A percentile compares a stretch with the other conserved stretches of the same genome.
phyloP scores from a whole-genome alignment of 2,113 vertebrate genomes.

The Antechinus flavipes region DNA sequence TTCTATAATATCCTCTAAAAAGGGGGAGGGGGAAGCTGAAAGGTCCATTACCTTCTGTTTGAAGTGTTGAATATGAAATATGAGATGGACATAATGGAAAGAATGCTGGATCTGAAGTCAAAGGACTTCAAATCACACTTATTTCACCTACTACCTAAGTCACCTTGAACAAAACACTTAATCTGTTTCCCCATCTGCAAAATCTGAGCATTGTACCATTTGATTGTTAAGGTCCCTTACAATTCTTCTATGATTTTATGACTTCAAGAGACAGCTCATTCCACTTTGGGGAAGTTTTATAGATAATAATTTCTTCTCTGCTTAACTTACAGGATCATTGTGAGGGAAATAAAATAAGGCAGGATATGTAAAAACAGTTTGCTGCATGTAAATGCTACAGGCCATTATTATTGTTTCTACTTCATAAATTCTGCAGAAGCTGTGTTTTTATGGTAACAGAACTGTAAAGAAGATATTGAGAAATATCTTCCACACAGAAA shows the following conservation, averaged over 20 bases:
- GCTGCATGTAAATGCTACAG: neutral
- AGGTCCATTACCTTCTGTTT: neutral
- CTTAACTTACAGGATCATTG: neutral
- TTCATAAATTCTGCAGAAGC: neutral
- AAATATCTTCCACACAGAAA: neutral
- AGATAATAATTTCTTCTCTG: neutral
- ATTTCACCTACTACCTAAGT: neutral
- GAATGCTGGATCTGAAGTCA: neutral
- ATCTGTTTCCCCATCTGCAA: neutral
- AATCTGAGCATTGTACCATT: neutral
- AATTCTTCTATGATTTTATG: neutral
- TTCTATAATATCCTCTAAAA: neutral
- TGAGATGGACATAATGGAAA: neutral
- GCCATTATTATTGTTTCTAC: neutral
- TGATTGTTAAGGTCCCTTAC: neutral
- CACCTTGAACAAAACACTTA: neutral
- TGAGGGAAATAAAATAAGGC: neutral
- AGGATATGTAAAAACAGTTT: neutral
- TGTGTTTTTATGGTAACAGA: neutral
- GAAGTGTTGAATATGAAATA: neutral
- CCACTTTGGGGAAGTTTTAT: neutral
- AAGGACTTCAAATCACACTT: neutral
- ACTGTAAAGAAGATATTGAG: neutral
- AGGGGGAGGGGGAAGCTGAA: neutral
- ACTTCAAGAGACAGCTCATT: neutral